Base-by-base conservation (phyloP, 1,140 invertebrate species). In the Drosophila pseudoananassae region DNA sequence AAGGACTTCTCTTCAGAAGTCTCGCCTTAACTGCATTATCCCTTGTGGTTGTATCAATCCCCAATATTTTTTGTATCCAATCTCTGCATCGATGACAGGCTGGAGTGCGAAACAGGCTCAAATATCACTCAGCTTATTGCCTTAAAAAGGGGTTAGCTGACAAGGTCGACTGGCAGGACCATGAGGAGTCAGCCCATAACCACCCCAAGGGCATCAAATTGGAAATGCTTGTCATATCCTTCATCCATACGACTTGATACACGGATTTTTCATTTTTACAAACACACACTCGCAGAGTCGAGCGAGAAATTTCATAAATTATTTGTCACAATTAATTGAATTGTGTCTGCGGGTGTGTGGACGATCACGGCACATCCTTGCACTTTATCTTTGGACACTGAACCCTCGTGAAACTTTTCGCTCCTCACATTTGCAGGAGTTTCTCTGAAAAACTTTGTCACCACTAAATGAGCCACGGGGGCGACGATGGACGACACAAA, bases 291-390 rank as follows among this genome's bases (percentile, higher is more conserved):
- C 7, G 40, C 15, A 43, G 40, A 17, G 15, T 7, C 38, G 58
- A 43, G 66, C 40, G 57, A 27, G 46, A 65, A 50, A 74, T 90
- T 91, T 91, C 85, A 91, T 91, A 91, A 91, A 91, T 91, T 91
- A 91, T 91, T 91, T 90, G 90, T 91, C 85, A 91, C 79, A 88
- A 91, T 91, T 91, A 91, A 91, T 91, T 91, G 90, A 89, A 91
- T 91, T 91, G 85, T 91, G 79, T 85, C 60, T 70, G 55, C 31
- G 65, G 38, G 49, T 76, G 77, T 66, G 58, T 29, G 60, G 29
- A 14, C 33, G 54, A 49, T 52, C 29, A 46, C 43, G 4, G 40
- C 15, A 27, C 53, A 56, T 46, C 31, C 27, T 59, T 15, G 29
- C 29, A 64, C 61, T 64, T 57, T 38, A 68, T 63, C 52, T 25